Conservation (phyloP, 2,113 vertebrate genomes). For the Lycocorax pyrrhopterus region DNA sequence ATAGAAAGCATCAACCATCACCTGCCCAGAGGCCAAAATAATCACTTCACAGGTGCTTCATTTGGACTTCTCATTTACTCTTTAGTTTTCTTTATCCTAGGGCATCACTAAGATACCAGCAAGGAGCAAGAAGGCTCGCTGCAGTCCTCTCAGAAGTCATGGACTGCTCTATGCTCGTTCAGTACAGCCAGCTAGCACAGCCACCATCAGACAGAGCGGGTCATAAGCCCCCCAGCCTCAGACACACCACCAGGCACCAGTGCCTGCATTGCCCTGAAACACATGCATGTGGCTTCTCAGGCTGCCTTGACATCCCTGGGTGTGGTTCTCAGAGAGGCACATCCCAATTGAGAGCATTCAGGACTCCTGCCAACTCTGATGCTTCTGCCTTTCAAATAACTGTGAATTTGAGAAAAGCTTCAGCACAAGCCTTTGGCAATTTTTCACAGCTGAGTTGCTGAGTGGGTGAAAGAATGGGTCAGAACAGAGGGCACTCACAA, state of each 20-base stretch:
- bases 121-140: neutral
- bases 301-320: neutral
- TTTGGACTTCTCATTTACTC: neutral
- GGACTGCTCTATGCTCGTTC: neutral
- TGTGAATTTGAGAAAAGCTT: slow-evolving; percentile 8
- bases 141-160: neutral
- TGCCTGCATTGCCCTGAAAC: neutral
- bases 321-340: neutral
- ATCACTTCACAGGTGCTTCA: neutral
- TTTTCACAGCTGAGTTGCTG: neutral
- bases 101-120: neutral
- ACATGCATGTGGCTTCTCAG: neutral
- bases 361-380: neutral
- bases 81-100: neutral
- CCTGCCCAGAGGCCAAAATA: neutral
- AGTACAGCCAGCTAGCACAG: neutral
- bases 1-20: neutral
- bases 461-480: slow-evolving; percentile 10
- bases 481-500: neutral
- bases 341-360: neutral
- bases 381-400: neutral
- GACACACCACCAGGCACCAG: neutral
- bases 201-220: neutral
- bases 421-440: neutral
- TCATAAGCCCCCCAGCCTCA: neutral